Percentiles rank a stretch among this genome's conserved stretches.
phyloP scores from a whole-genome alignment of 2,113 vertebrate species.

The Bettongia penicillata region DNA sequence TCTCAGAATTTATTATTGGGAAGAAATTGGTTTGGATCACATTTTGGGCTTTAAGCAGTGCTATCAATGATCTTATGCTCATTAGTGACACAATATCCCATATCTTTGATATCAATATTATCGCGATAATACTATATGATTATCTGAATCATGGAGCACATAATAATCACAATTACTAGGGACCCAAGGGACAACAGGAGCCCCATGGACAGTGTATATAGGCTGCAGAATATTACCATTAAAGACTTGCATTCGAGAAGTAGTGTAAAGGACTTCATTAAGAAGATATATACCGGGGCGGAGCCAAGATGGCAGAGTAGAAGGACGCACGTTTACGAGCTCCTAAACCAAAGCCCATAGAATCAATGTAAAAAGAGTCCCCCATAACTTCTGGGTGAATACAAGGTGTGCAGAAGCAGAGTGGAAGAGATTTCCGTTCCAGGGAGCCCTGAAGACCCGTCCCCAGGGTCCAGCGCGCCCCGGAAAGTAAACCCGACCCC shows the following conservation, averaged over 20 bases:
- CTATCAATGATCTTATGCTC: neutral
- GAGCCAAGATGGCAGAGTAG: no score
- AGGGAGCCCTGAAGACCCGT: no score
- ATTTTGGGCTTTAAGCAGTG: neutral
- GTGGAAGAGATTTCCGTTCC: no score
- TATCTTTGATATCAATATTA: neutral
- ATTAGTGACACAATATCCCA: neutral
- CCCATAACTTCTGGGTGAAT: no score
- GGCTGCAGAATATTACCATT: neutral
- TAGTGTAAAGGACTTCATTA: neutral
- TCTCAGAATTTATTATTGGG: neutral
- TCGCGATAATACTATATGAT: neutral
- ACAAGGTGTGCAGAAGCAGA: no score
- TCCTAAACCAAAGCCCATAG: no score
- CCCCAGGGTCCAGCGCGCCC: no score
- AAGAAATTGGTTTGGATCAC: neutral
- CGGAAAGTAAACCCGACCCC: no score
- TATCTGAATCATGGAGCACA: neutral
- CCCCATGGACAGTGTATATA: neutral
- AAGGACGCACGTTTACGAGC: no score
- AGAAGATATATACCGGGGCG: no score
- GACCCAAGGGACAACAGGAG: neutral
- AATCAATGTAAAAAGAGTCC: no score
- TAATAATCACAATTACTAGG: neutral
- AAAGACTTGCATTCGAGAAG: neutral